Evolutionary conservation across 2,888 invertebrate genomes (phyloP).

Genomic region (Meloe dianella): DNA sequence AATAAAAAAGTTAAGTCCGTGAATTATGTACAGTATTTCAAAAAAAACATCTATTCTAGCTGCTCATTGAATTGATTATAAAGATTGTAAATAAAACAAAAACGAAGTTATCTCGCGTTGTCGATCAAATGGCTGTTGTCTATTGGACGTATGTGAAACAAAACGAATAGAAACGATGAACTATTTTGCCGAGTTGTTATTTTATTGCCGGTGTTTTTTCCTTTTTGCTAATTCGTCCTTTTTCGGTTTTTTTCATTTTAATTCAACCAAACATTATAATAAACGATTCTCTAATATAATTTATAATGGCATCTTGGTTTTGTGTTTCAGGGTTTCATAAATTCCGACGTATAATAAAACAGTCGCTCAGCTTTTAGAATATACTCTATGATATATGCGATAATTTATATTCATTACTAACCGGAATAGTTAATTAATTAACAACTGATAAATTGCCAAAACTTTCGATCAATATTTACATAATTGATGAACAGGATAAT

Average conservation of each 20-base stretch:
- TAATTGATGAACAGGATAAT: too few species aligned
- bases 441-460: too few species aligned
- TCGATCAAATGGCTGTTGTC: too few species aligned
- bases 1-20: background rate
- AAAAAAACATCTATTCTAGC: background rate
- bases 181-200: background rate
- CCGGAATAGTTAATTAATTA: too few species aligned
- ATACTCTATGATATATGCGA: background rate
- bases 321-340: background rate
- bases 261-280: background rate
- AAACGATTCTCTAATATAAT: background rate
- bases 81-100: too few species aligned
- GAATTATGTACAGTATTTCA: background rate
- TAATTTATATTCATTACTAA: too few species aligned
- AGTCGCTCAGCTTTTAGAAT: background rate
- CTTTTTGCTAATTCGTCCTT: background rate
- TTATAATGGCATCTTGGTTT: background rate
- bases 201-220: background rate
- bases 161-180: too few species aligned
- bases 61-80: background rate
- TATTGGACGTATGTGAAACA: too few species aligned
- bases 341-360: background rate
- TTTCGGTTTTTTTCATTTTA: background rate
- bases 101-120: too few species aligned
- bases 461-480: too few species aligned